Base-by-base conservation (phyloP, 2,797 vertebrate species). In the Stomatorhinus walkeri region DNA sequence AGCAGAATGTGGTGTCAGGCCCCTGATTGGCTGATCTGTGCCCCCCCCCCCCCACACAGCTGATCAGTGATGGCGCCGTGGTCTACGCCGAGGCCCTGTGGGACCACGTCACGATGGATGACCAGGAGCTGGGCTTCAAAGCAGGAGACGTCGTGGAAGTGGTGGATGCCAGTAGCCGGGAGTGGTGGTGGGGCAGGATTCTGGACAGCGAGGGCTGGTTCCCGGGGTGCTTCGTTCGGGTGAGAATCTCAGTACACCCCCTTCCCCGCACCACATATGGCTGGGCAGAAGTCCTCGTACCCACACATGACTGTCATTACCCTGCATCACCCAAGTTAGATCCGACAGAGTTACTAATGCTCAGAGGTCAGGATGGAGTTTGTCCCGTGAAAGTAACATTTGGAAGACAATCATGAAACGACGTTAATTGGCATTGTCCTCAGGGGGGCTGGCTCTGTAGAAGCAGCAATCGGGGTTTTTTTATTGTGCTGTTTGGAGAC, bases 51-150 rank as follows among this genome's bases (percentile, higher is more conserved):
- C 14, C 40, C 7, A 10, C 14, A 3, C 7, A 99, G 98, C 96
- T 99, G 93, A 98, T 99, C 95, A 98, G 97, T 3, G 97, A 99
- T 97, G 98, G 98, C 93, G 97, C 97, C 0, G 97, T 97, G 93
- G 98, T 98, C 89, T 98, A 96, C 0, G 98, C 98, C 0, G 98
- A 99, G 91, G 98, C 97, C 1, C 97, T 99, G 64, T 99, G 98
- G 98, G 98, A 99, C 94, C 98, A 99, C 10, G 97, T 99, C 93
- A 99, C 98, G 68, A 99, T 99, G 98, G 98, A 99, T 0, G 97
- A 99, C 94, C 97, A 98, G 93, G 98, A 99, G 93, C 95, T 99
- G 92, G 98, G 97, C 88, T 99, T 99, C 94, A 98, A 99, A 92
- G 98, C 97, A 0, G 97, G 97, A 0, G 98, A 98, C 0, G 97